phyloP scores from a whole-genome alignment of 1,140 invertebrate species.

The Cecropterus lyciades region DNA sequence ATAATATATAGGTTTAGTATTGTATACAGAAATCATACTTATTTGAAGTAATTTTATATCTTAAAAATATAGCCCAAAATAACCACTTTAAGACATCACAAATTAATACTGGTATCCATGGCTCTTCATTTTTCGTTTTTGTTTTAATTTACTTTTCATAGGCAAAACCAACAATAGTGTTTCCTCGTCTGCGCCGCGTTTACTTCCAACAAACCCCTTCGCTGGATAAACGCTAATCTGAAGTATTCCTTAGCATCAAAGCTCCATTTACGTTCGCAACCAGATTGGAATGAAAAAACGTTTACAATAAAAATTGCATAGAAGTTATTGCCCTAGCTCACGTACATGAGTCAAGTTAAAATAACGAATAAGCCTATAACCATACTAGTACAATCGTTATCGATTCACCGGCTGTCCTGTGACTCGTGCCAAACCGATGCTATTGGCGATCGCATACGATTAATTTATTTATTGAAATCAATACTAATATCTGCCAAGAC shows the following conservation, averaged over 20 bases:
- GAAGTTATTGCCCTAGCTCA: constrained; percentile 72
- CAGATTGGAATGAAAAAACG: constrained; percentile 39
- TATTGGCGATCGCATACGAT: constrained; percentile 75
- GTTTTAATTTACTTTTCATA: too few species aligned
- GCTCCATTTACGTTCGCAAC: constrained; percentile 14
- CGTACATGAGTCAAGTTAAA: constrained; percentile 76
- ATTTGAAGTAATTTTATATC: too few species aligned
- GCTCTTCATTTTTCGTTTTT: too few species aligned
- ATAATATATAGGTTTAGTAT: too few species aligned
- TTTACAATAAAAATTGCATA: constrained; percentile 70
- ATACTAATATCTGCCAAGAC: constrained; percentile 81
- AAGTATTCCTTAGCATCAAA: constrained; percentile 27
- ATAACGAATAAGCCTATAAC: constrained; percentile 65
- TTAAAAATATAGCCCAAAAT: too few species aligned
- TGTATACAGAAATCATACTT: too few species aligned
- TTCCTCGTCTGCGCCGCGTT: too few species aligned
- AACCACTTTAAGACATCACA: too few species aligned
- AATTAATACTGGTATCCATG: too few species aligned
- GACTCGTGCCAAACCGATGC: constrained; percentile 79
- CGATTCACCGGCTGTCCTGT: constrained; percentile 68
- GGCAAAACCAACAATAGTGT: too few species aligned
- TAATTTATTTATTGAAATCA: constrained; percentile 84
- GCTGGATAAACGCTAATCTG: too few species aligned
- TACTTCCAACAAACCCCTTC: too few species aligned
- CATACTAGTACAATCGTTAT: constrained; percentile 70